Evolutionary conservation across 2,113 vertebrate species (phyloP).

Genomic region (Paraplagusia blochii): DNA sequence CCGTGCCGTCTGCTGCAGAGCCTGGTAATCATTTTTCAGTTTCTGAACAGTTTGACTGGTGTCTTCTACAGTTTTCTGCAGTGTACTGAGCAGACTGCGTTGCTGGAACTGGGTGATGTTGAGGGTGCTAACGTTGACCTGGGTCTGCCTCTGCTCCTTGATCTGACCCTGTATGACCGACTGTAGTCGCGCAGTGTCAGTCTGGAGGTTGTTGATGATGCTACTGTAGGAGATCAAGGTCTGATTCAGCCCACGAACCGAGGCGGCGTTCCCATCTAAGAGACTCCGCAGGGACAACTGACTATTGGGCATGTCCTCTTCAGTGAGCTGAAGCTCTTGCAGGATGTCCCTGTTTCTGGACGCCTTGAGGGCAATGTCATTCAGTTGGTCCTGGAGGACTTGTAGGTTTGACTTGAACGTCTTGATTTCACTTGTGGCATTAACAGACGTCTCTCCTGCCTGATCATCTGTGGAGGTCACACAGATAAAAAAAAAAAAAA

Average conservation of each 20-base stretch:
- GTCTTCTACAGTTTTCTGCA: constrained; percentile 91
- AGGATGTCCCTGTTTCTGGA: constrained; percentile 84
- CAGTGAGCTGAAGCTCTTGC: constrained; percentile 83
- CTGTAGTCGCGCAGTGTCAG: constrained; percentile 86
- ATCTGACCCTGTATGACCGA: constrained; percentile 85
- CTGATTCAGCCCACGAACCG: constrained; percentile 87
- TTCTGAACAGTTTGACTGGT: constrained; percentile 87
- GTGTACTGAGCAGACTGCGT: constrained; percentile 79
- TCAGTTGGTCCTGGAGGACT: constrained; percentile 83
- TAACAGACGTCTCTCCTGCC: constrained; percentile 85
- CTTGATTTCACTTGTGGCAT: constrained; percentile 85
- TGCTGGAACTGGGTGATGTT: constrained; percentile 93
- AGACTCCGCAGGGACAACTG: constrained; percentile 86
- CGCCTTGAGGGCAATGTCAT: constrained; percentile 82
- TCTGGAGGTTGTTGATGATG: constrained; percentile 85
- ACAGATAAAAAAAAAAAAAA: background rate
- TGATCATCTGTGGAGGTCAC: constrained; percentile 79
- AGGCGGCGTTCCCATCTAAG: constrained; percentile 86
- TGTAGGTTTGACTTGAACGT: constrained; percentile 87
- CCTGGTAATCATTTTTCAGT: constrained; percentile 93
- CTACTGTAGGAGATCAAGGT: constrained; percentile 85
- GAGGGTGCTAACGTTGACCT: constrained; percentile 84
- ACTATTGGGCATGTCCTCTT: constrained; percentile 80
- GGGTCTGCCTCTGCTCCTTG: constrained; percentile 79
- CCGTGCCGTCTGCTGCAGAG: constrained; percentile 87